phyloP scores from a whole-genome alignment of 1,140 invertebrate genomes.

The Xylocopa sonorina region DNA sequence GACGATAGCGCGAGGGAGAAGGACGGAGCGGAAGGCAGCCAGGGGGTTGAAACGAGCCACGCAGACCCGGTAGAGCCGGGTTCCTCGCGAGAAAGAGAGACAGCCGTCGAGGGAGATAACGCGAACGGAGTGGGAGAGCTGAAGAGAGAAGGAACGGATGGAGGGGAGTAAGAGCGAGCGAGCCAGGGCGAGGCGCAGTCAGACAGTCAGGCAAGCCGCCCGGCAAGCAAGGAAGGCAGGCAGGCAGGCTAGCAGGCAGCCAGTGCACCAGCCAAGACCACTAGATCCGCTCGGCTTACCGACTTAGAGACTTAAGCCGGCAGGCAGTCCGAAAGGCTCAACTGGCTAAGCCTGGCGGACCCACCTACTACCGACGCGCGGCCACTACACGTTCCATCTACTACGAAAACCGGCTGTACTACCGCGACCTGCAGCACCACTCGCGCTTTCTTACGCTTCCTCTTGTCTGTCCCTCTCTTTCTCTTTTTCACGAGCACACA shows the following conservation, averaged over 20 bases:
- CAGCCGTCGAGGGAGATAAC: constrained; percentile 22
- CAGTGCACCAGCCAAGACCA: constrained; percentile 76
- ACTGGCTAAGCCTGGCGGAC: constrained; percentile 77
- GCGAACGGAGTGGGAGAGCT: constrained; percentile 36
- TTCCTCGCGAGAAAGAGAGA: not conserved
- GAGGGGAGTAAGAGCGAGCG: constrained; percentile 66
- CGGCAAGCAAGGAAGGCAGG: constrained; percentile 68
- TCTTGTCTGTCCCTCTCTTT: constrained; percentile 25
- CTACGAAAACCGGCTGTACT: constrained; percentile 65
- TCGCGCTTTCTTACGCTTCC: constrained; percentile 61
- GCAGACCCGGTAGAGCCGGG: not conserved
- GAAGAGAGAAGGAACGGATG: constrained; percentile 59
- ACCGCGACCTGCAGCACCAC: constrained; percentile 57
- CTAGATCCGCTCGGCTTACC: constrained; percentile 79
- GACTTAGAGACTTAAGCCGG: constrained; percentile 81
- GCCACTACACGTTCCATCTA: constrained; percentile 64
- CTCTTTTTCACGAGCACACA: constrained; percentile 1
- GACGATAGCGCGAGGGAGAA: not conserved
- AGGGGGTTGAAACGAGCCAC: constrained; percentile 9
- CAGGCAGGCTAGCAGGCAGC: constrained; percentile 69
- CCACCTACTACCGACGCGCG: constrained; percentile 68
- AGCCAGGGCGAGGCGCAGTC: constrained; percentile 77
- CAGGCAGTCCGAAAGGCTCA: constrained; percentile 80
- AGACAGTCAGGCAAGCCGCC: constrained; percentile 79
- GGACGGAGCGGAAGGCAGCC: not conserved